Base-by-base conservation (phyloP, 2,888 invertebrate genomes). In the Harpagoxenus sublaevis region DNA sequence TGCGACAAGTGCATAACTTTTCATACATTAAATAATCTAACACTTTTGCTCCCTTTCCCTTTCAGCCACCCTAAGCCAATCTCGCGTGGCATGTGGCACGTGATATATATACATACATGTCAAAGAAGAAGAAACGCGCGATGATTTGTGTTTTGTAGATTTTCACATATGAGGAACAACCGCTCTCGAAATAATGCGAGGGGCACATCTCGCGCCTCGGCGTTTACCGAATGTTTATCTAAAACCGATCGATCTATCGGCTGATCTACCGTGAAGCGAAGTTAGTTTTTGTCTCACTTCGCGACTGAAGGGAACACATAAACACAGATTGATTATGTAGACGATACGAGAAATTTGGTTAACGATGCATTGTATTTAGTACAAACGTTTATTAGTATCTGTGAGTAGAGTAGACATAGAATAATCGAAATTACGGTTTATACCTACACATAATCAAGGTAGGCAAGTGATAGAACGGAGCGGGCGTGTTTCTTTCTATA, bases 31-130 rank as follows among this genome's bases (percentile, higher is more conserved):
- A 57, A 45, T n/a, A 74, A 12, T 79, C 48, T 60, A 60, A 70
- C 42, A 83, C 73, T 81, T 83, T 66, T 74, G 1, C 85, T 75
- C 45, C 65, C 45, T 83, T 88, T 90, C 86, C 86, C 89, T 86
- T 86, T 87, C 90, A 92, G 94, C 94, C 94, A 94, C 94, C 93
- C 93, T 94, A 92, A 92, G 93, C 93, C 93, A 91, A 86, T 71
- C 60, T 81, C 74, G 86, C 84, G 77, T 87, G 93, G 94, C 93
- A 94, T 88, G 94, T 94, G 94, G 94, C 94, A 94, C 93, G 94
- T 94, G 94, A 94, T 94, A 94, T 91, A 89, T 71, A 91, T 65
- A 68, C 12, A 48, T 12, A 48, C 82, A 88, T 88, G 87, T 89
- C 70, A 77, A 77, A 77, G 84, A 87, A 88, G 65, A 84, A 87